Conservation (phyloP, 2,113 vertebrate genomes). For the Trochalopteron elliotii region DNA sequence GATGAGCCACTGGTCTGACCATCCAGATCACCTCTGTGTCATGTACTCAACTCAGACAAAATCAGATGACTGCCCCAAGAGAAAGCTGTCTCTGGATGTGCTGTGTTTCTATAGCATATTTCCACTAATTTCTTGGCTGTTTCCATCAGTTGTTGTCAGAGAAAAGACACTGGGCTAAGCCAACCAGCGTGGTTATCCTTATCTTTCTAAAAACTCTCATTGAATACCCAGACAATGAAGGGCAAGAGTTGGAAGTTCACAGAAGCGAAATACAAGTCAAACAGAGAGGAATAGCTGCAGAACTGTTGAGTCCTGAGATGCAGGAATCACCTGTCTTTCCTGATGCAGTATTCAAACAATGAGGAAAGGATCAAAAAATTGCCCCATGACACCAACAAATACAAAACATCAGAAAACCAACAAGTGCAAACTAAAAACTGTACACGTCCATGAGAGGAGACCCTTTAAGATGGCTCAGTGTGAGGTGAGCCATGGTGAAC, state of each 20-base stretch:
- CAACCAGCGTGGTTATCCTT: neutral
- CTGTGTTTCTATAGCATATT: neutral
- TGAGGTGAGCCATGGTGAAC: accelerated
- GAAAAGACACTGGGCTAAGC: neutral
- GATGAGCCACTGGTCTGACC: neutral
- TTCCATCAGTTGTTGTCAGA: neutral
- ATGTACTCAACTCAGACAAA: neutral
- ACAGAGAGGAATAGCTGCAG: neutral
- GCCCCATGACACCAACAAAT: neutral
- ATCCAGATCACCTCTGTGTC: neutral
- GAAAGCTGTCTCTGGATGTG: neutral
- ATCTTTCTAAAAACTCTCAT: neutral
- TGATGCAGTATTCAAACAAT: neutral
- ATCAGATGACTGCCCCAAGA: too few relatives aligned
- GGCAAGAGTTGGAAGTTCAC: neutral
- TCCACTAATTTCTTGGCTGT: neutral
- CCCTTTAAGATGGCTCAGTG: accelerated
- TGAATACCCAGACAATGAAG: neutral
- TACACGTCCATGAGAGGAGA: neutral
- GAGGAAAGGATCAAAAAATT: neutral
- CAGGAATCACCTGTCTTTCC: neutral
- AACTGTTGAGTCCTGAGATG: neutral
- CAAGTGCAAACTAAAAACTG: neutral
- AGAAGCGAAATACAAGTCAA: neutral
- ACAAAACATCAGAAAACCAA: neutral